phyloP scores from a whole-genome alignment of 2,113 vertebrate species.

The Onychostoma macrolepis region DNA sequence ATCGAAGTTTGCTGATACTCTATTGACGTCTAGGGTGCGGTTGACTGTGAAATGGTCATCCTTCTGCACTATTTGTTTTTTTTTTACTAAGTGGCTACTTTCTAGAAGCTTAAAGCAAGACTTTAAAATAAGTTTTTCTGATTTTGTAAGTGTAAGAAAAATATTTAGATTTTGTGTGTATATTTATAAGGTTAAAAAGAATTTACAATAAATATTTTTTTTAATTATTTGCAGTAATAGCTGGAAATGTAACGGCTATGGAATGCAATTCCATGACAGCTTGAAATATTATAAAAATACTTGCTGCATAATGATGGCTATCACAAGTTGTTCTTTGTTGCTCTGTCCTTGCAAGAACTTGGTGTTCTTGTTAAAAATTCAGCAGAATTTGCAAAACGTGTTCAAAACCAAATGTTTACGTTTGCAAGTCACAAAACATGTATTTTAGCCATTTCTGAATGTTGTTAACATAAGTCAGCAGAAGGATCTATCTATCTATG shows the following conservation, averaged over 20 bases:
- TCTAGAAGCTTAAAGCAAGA: neutral
- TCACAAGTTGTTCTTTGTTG: neutral
- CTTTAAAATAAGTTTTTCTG: neutral
- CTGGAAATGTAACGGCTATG: neutral
- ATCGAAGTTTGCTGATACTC: neutral
- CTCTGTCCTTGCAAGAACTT: neutral
- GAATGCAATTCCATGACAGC: neutral
- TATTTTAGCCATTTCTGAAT: neutral
- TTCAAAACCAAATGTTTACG: neutral
- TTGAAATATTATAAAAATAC: neutral
- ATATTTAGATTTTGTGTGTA: neutral
- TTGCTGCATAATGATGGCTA: neutral
- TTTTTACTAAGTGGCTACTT: neutral
- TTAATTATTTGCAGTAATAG: neutral
- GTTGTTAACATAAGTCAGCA: neutral
- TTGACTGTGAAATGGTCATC: neutral
- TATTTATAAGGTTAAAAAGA: neutral
- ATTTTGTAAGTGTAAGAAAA: neutral
- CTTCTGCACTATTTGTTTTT: neutral
- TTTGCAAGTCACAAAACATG: neutral
- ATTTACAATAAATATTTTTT: neutral
- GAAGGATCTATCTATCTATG: too few species aligned
- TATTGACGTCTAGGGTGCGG: slow-evolving; percentile 2
- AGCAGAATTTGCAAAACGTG: neutral
- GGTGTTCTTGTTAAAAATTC: neutral